Evolutionary conservation across 2,888 invertebrate genomes (phyloP).

Genomic region (Lucinisca nassula): DNA sequence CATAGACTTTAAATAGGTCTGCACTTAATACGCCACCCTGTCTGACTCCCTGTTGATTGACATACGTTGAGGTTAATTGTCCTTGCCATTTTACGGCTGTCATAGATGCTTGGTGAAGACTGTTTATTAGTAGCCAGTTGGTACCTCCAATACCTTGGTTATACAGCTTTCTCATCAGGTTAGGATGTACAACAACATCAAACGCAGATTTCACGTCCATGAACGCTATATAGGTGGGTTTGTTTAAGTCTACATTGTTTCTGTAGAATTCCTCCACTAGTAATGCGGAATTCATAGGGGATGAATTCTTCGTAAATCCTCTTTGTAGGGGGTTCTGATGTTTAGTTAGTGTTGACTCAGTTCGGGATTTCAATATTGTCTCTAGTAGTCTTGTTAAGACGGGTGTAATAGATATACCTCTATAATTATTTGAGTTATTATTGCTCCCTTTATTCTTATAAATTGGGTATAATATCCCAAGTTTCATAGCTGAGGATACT

Average conservation of each 20-base stretch:
- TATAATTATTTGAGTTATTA: background rate
- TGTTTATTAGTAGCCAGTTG: background rate
- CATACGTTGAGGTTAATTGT: background rate
- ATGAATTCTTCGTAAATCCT: slow-evolving; percentile 8
- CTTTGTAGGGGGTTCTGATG: slow-evolving; percentile 6
- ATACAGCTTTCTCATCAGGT: slow-evolving; percentile 6
- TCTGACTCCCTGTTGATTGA: slow-evolving; percentile 19
- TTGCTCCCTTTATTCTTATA: no score
- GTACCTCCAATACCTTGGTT: background rate
- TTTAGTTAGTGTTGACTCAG: background rate
- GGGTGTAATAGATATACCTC: slow-evolving; percentile 7
- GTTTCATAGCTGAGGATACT: background rate
- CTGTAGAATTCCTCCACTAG: background rate
- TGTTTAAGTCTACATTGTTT: background rate
- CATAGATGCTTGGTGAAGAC: slow-evolving; percentile 4
- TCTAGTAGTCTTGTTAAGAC: background rate
- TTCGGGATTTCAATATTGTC: slow-evolving; percentile 1
- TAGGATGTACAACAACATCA: slow-evolving; percentile 13
- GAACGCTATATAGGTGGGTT: no score
- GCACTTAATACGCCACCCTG: slow-evolving; percentile 20
- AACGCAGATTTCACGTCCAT: slow-evolving; percentile 14
- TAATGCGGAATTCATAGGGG: slow-evolving; percentile 10
- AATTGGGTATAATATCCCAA: background rate
- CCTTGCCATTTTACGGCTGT: slow-evolving; percentile 8
- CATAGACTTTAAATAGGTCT: slow-evolving; percentile 3